Percentiles rank a stretch among this genome's conserved stretches.
Evolutionary conservation across 2,888 invertebrate species (phyloP).

Genomic region (Tetanocera ferruginea): DNA sequence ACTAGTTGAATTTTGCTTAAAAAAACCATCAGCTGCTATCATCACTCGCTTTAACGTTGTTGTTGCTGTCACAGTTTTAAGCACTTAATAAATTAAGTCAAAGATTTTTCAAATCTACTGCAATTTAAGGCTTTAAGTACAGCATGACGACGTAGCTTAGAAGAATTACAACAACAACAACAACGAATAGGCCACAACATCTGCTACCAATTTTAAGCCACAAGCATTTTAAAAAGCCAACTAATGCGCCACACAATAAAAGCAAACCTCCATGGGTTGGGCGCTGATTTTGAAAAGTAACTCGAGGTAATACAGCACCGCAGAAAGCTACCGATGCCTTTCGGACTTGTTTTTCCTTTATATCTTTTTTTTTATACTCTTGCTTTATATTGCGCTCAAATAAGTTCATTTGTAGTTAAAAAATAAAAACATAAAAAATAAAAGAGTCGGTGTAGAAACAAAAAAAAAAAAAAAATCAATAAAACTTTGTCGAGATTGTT

Average conservation of each 20-base stretch:
- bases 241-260: too few relatives aligned
- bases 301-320: too few relatives aligned
- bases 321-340: too few relatives aligned
- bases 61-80: not conserved
- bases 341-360: too few relatives aligned
- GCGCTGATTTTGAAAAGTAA: too few relatives aligned
- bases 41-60: not conserved
- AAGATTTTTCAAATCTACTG: not conserved
- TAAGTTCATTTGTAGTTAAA: not conserved
- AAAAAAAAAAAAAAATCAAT: conserved; percentile 22
- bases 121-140: too few relatives aligned
- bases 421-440: not conserved
- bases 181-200: not conserved
- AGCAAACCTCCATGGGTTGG: too few relatives aligned
- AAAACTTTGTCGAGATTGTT: conserved; percentile 24
- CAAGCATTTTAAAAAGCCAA: too few relatives aligned
- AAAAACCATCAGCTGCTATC: not conserved
- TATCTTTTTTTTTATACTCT: too few relatives aligned
- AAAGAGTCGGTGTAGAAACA: too few relatives aligned
- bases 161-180: not conserved
- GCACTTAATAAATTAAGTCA: conserved; percentile 4
- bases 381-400: too few relatives aligned
- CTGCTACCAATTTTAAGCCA: not conserved
- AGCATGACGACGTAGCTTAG: not conserved
- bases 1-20: not conserved